Percentiles rank a stretch among this genome's conserved stretches.
phyloP scores from a whole-genome alignment of 2,797 vertebrate species.

The Peromyscus melanophrys region DNA sequence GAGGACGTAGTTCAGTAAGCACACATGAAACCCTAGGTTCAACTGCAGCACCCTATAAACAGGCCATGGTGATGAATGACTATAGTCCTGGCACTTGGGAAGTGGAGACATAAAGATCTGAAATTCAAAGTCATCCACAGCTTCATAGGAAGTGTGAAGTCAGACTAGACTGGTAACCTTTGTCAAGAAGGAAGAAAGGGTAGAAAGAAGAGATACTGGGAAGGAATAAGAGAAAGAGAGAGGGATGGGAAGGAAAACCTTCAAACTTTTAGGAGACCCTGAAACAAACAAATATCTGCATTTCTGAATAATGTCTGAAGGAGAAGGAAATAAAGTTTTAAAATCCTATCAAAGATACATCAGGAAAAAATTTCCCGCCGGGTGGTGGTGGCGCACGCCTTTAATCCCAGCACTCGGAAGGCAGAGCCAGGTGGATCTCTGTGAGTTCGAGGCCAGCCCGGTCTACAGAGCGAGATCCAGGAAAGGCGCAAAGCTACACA shows the following conservation, averaged over 20 bases:
- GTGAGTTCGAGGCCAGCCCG: too few relatives aligned
- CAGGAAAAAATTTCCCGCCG: background rate
- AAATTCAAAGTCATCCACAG: background rate
- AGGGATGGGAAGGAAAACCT: background rate
- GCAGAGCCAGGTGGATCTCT: too few relatives aligned
- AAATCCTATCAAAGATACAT: background rate
- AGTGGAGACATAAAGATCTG: background rate
- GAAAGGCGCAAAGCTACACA: too few relatives aligned
- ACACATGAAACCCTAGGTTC: background rate
- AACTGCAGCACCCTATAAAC: background rate
- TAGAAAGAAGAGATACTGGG: background rate
- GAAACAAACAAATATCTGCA: background rate
- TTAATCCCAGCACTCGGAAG: too few relatives aligned
- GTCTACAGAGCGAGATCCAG: too few relatives aligned
- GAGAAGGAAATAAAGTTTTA: background rate
- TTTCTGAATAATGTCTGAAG: background rate
- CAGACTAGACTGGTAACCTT: background rate
- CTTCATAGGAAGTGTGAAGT: background rate
- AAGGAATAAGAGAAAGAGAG: background rate
- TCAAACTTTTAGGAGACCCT: background rate
- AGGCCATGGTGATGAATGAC: background rate
- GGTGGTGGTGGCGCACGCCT: too few relatives aligned
- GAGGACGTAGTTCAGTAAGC: background rate
- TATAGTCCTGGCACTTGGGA: background rate
- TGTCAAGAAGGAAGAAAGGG: background rate